Evolutionary conservation across 2,888 invertebrate genomes (phyloP).

Genomic region (Phorcus lineatus): DNA sequence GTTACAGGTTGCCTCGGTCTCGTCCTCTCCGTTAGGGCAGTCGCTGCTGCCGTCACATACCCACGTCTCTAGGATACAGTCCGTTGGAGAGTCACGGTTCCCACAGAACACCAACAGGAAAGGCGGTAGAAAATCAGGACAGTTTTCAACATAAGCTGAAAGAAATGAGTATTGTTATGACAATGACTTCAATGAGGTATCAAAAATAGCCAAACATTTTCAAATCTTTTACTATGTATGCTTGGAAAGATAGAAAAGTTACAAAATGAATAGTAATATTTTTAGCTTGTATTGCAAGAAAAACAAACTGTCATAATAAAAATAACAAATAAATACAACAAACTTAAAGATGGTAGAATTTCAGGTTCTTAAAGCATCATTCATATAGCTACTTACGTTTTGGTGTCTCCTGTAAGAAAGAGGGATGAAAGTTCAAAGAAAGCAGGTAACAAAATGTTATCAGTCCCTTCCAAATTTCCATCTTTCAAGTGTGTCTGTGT

Average conservation of each 20-base stretch:
- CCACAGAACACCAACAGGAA: constrained; percentile 47
- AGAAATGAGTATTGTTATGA: background rate
- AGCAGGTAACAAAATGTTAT: background rate
- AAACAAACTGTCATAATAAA: no score
- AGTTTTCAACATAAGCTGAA: constrained; percentile 34
- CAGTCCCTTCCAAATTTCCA: background rate
- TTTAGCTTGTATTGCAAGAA: no score
- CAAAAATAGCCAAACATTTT: no score
- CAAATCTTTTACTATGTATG: no score
- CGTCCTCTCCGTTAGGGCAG: constrained; percentile 52
- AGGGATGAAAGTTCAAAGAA: background rate
- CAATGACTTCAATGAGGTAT: no score
- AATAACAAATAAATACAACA: background rate
- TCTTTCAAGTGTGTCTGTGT: background rate
- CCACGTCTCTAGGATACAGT: constrained; percentile 49
- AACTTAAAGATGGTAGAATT: background rate
- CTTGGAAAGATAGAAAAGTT: no score
- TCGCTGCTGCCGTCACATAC: constrained; percentile 56
- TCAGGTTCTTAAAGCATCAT: background rate
- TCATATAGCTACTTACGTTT: background rate
- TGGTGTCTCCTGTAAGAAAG: background rate
- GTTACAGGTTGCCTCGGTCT: constrained; percentile 55
- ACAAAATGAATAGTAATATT: no score
- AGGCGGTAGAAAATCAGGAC: constrained; percentile 28
- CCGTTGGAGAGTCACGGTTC: constrained; percentile 33